phyloP scores from a whole-genome alignment of 2,797 vertebrate genomes.

The Acropternis orthonyx region DNA sequence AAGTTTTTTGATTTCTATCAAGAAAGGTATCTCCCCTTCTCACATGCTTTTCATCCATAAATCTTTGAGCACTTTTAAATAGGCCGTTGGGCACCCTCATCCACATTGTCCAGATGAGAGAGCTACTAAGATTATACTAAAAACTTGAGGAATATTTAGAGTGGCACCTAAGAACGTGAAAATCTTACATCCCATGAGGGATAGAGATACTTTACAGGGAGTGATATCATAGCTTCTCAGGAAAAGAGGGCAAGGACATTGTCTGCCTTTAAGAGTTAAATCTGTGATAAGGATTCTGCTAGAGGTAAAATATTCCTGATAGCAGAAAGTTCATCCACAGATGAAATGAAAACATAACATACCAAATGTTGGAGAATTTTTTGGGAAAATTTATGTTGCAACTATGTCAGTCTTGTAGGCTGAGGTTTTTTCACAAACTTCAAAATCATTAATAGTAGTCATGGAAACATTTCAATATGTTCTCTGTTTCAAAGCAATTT shows the following conservation, averaged over 20 bases:
- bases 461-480: not conserved
- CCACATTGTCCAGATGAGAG: not conserved
- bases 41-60: not conserved
- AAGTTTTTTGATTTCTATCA: not conserved
- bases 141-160: not conserved
- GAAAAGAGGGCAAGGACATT: not conserved
- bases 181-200: not conserved
- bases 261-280: not conserved
- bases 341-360: not conserved
- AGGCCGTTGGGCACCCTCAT: not conserved
- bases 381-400: not conserved
- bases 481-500: not conserved
- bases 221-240: not conserved
- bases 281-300: not conserved
- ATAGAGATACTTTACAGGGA: not conserved
- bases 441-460: not conserved
- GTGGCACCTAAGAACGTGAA: not conserved
- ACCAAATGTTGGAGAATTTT: not conserved
- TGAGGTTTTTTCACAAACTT: not conserved
- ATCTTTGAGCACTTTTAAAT: not conserved
- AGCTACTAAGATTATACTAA: not conserved
- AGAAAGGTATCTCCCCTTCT: not conserved
- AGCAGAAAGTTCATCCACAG: not conserved
- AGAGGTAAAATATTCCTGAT: not conserved
- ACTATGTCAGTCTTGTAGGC: not conserved